These are phyloP conservation scores for Myocastor coypus DNA, from an alignment of 2,113 vertebrate species.

Conservation along the genomic window DNA sequence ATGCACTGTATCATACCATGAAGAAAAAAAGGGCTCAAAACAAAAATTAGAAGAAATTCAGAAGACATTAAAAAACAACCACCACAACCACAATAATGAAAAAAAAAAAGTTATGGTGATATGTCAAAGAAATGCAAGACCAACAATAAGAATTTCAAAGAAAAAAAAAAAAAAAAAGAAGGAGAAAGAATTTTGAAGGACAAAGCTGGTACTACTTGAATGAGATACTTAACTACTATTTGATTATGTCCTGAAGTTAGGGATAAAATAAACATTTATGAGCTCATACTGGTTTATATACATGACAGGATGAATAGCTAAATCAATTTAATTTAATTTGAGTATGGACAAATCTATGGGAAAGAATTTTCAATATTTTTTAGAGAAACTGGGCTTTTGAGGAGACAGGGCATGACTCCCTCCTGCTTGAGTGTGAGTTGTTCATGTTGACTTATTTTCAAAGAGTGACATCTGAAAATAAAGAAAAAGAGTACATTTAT, in stretches of 20 bases:
- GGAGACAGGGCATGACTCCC: neutral
- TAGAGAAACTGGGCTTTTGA: neutral
- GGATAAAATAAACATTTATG: neutral
- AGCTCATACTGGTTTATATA: neutral
- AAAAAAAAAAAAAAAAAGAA: too few species aligned
- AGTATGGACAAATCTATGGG: neutral
- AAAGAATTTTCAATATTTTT: slow-evolving; percentile 52
- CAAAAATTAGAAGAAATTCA: neutral
- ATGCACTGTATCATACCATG: neutral
- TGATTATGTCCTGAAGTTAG: neutral
- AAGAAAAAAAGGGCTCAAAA: neutral
- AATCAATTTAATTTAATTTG: neutral
- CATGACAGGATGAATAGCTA: neutral
- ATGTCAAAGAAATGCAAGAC: neutral
- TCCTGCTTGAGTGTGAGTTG: neutral
- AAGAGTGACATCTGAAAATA: neutral
- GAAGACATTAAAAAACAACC: neutral
- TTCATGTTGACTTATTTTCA: neutral
- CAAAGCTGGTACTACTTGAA: neutral
- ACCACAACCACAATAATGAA: neutral
- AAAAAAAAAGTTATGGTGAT: neutral
- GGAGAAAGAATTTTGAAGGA: neutral
- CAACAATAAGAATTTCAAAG: neutral
- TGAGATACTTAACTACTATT: neutral
- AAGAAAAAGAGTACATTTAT: neutral